Conservation (phyloP, 2,797 vertebrate species). For the Peromyscus nudipes region DNA sequence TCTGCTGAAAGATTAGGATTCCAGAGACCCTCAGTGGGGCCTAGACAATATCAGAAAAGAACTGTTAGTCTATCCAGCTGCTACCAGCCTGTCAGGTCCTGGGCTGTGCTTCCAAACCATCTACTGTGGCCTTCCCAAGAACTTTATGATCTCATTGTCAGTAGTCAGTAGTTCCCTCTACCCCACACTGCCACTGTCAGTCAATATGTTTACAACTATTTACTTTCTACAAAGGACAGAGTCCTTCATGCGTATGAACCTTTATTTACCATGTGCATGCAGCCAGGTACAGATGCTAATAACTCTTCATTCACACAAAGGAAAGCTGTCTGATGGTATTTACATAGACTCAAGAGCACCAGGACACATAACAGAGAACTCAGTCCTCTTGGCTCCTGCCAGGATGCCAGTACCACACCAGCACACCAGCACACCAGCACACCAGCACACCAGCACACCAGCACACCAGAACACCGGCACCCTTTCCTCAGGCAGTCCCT, state of each 20-base stretch:
- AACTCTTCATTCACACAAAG: not conserved
- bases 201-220: not conserved
- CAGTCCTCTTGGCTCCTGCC: no score
- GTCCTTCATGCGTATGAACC: not conserved
- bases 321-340: not conserved
- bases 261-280: not conserved
- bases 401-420: no score
- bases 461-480: no score
- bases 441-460: no score
- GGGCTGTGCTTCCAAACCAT: no score
- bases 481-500: no score
- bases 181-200: not conserved
- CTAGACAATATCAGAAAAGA: not conserved
- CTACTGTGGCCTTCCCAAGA: no score
- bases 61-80: not conserved
- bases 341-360: no score
- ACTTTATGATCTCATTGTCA: no score
- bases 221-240: not conserved
- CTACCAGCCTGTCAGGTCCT: not conserved
- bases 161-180: not conserved
- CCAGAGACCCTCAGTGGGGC: not conserved
- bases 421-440: no score
- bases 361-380: no score
- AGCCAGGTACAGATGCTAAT: not conserved
- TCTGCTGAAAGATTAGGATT: not conserved